A percentile compares a stretch with the other conserved stretches of the same genome.
These are phyloP conservation scores for Nylanderia fulva DNA, from an alignment of 1,140 invertebrate species.

Conservation along the genomic window DNA sequence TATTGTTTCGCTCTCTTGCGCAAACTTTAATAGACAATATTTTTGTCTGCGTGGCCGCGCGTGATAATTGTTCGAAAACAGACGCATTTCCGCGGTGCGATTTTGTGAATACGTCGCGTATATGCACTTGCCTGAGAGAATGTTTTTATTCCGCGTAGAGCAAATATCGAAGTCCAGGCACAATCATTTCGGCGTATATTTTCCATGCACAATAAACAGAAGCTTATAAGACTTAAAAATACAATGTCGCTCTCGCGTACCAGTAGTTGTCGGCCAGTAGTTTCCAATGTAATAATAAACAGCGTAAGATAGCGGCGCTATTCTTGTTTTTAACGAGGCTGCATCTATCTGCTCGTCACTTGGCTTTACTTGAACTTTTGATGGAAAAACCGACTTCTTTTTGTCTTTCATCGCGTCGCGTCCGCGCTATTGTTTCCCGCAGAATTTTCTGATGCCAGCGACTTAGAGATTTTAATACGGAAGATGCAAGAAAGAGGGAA, in stretches of 20 bases:
- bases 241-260: conserved; percentile 39
- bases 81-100: conserved; percentile 36
- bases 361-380: conserved; percentile 47
- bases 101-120: conserved; percentile 34
- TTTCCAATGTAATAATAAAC: conserved; percentile 43
- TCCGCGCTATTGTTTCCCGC: conserved; percentile 14
- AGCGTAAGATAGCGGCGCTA: conserved; percentile 11
- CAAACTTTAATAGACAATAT: conserved; percentile 49
- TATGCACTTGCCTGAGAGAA: conserved; percentile 25
- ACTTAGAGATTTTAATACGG: conserved; percentile 48
- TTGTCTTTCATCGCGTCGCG: background rate
- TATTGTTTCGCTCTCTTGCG: conserved; percentile 10
- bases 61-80: conserved; percentile 58
- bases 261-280: conserved; percentile 5
- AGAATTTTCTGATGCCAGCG: conserved; percentile 31
- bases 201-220: conserved; percentile 62
- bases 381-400: conserved; percentile 59
- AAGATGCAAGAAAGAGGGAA: conserved; percentile 17
- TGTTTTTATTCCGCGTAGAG: conserved; percentile 52
- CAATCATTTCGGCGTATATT: conserved; percentile 59
- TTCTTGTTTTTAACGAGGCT: conserved; percentile 36
- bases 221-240: conserved; percentile 64
- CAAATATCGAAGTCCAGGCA: conserved; percentile 28
- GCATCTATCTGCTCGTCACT: conserved; percentile 20
- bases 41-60: conserved; percentile 24